Conservation (phyloP, 2,888 invertebrate genomes). For the Machimus atricapillus region DNA sequence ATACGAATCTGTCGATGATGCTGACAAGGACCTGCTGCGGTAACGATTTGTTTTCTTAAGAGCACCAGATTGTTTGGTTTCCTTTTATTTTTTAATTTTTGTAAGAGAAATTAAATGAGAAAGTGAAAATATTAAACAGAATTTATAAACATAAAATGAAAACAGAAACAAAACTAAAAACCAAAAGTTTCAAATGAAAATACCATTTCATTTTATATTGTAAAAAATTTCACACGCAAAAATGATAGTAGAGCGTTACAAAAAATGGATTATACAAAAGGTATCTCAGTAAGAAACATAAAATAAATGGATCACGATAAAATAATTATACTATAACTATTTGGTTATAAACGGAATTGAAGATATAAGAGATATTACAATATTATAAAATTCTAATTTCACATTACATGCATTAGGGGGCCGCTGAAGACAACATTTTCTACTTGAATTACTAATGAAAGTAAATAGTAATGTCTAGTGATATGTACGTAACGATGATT, state of each 20-base stretch:
- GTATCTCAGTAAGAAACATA: neutral
- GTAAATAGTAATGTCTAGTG: neutral
- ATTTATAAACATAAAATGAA: neutral
- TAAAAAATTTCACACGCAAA: neutral
- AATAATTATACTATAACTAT: neutral
- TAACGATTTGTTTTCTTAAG: conserved; percentile 88
- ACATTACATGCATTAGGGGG: neutral
- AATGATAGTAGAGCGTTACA: neutral
- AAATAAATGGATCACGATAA: neutral
- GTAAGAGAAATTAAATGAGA: neutral
- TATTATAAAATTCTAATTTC: neutral
- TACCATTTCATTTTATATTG: neutral
- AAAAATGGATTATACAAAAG: neutral
- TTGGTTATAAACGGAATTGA: neutral
- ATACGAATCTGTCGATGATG: conserved; percentile 94
- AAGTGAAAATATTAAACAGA: neutral
- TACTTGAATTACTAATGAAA: neutral
- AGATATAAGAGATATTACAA: neutral
- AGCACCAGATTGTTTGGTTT: conserved; percentile 70
- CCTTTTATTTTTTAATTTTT: conserved; percentile 39
- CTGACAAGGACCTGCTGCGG: conserved; percentile 88
- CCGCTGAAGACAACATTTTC: neutral
- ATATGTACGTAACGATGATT: neutral
- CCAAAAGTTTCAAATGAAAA: neutral
- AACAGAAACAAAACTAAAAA: neutral